phyloP scores from a whole-genome alignment of 2,113 vertebrate species.

The Peucedramus taeniatus region DNA sequence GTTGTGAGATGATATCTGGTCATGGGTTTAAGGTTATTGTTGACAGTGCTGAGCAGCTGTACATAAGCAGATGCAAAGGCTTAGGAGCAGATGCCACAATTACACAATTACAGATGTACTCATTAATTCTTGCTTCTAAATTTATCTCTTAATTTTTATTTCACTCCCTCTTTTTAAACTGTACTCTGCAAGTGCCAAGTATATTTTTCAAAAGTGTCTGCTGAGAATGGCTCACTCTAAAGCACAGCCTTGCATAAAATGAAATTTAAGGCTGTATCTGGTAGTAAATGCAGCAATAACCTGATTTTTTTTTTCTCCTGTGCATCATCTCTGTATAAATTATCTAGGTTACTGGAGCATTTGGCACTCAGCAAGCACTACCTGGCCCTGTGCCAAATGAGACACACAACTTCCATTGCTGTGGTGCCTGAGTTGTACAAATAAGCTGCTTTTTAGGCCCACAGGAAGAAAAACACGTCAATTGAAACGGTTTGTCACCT shows the following conservation, averaged over 20 bases:
- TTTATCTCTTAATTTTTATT: not conserved
- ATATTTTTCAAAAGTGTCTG: not conserved
- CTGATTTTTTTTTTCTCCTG: not conserved
- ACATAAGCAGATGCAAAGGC: not conserved
- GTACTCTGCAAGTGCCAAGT: not conserved
- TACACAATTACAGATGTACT: not conserved
- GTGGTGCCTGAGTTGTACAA: not conserved
- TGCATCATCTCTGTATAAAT: not conserved
- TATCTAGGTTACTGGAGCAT: conserved; percentile 21
- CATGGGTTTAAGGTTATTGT: not conserved
- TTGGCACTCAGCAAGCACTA: not conserved
- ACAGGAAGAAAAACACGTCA: not conserved
- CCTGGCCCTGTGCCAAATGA: not conserved
- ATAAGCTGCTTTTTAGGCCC: not conserved
- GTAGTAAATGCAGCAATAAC: not conserved
- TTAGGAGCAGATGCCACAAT: not conserved
- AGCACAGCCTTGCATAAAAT: not conserved
- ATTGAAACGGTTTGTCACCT: not conserved
- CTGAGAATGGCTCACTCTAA: not conserved
- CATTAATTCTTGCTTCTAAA: not conserved
- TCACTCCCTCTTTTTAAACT: not conserved
- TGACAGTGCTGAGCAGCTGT: not conserved
- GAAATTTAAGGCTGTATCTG: not conserved
- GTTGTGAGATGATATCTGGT: not conserved
- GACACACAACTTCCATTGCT: not conserved